Conservation (phyloP, 2,113 vertebrate genomes). For the Hypanus sabinus region DNA sequence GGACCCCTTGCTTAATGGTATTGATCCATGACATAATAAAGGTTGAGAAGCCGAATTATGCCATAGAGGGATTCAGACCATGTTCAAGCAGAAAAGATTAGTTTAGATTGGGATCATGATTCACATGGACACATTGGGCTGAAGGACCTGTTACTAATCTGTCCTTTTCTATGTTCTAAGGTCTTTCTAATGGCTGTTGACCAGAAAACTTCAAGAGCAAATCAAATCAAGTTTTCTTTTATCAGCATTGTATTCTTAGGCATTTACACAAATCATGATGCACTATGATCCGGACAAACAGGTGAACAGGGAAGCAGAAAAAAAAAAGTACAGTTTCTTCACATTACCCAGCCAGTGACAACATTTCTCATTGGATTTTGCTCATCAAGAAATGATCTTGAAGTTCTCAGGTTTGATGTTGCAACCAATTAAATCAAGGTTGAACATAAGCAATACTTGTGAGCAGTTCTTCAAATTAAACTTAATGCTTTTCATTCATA, state of each 20-base stretch:
- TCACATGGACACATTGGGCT: too few species aligned
- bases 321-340: background rate
- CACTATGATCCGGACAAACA: background rate
- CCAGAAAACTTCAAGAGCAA: background rate
- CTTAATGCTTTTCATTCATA: background rate
- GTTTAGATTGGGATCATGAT: too few species aligned
- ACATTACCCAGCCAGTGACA: background rate
- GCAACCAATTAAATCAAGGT: too few species aligned
- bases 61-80: too few species aligned
- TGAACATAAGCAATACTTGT: too few species aligned
- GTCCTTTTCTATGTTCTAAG: too few species aligned
- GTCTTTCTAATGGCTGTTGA: background rate
- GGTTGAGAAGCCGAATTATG: too few species aligned
- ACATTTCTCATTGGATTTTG: background rate
- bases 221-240: background rate
- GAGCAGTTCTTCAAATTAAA: background rate
- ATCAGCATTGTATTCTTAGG: background rate
- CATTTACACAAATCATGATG: background rate
- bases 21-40: too few species aligned
- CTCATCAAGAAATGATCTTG: background rate
- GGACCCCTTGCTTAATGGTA: too few species aligned
- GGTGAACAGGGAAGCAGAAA: too few species aligned
- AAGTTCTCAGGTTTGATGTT: background rate
- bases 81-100: too few species aligned
- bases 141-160: too few species aligned